These are phyloP conservation scores for Oxyruncus cristatus DNA, from an alignment of 2,113 vertebrate genomes.

Conservation along the genomic window DNA sequence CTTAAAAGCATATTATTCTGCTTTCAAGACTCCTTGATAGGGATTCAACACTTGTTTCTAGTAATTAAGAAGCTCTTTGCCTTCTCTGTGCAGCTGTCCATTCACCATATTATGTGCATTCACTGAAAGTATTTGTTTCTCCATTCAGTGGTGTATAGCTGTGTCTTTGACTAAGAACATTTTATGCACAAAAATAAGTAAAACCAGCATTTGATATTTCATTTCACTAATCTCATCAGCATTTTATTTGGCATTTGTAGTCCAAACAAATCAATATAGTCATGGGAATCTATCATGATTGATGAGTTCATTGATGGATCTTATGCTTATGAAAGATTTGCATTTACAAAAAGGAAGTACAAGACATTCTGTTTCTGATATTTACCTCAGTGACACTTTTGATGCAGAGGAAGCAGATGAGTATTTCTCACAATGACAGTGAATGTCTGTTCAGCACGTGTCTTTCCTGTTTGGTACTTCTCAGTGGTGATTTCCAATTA, in stretches of 20 bases:
- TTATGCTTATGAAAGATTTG: background rate
- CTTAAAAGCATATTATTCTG: conserved; percentile 33
- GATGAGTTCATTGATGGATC: background rate
- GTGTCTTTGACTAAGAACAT: background rate
- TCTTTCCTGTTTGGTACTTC: background rate
- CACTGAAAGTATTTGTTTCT: background rate
- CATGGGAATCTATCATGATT: background rate
- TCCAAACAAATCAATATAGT: background rate
- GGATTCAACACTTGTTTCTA: background rate
- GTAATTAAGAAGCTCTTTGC: conserved; percentile 50
- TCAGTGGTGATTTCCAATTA: background rate
- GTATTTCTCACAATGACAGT: background rate
- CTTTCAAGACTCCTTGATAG: conserved; percentile 27
- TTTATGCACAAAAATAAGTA: background rate
- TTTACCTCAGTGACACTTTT: background rate
- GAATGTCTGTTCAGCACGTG: background rate
- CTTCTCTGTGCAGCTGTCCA: conserved; percentile 10
- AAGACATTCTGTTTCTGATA: background rate
- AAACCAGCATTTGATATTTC: background rate
- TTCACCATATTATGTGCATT: background rate
- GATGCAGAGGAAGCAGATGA: background rate
- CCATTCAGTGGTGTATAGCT: background rate
- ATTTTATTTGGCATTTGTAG: background rate
- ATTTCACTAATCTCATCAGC: background rate
- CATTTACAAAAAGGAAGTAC: background rate